Evolutionary conservation across 2,888 invertebrate species (phyloP).

Genomic region (Meta bourneti): DNA sequence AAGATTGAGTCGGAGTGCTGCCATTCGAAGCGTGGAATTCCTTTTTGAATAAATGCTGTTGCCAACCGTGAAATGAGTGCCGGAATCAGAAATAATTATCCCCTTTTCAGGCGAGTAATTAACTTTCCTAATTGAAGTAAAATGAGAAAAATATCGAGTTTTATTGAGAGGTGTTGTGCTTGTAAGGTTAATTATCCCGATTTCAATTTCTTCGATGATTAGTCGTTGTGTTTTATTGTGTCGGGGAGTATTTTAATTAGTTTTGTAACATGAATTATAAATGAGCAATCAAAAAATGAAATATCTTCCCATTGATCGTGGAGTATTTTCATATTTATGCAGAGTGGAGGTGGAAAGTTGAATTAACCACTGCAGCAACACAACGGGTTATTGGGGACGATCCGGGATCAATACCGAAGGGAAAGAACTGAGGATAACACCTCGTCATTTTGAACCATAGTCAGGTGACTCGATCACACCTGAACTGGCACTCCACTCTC

Average conservation of each 20-base stretch:
- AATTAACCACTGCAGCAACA: too few species aligned
- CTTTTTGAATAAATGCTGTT: neutral
- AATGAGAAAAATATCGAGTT: neutral
- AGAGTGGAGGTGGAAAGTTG: too few species aligned
- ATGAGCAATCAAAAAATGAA: too few species aligned
- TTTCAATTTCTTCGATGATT: neutral
- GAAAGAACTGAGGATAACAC: too few species aligned
- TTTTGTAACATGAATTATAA: neutral
- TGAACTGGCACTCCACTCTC: too few species aligned
- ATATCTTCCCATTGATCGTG: too few species aligned
- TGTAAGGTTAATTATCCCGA: neutral
- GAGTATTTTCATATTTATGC: too few species aligned
- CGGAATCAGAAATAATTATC: neutral
- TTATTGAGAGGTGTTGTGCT: neutral
- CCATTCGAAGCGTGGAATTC: neutral
- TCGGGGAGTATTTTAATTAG: neutral
- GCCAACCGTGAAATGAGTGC: neutral
- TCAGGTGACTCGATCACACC: too few species aligned
- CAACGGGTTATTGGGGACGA: too few species aligned
- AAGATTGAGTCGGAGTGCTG: too few species aligned
- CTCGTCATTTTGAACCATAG: too few species aligned
- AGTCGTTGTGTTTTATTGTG: neutral
- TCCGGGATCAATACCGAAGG: too few species aligned
- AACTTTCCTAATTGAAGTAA: neutral
- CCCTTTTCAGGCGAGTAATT: constrained; percentile 1